phyloP scores from a whole-genome alignment of 2,888 invertebrate species.

The Esperia sulphurella region DNA sequence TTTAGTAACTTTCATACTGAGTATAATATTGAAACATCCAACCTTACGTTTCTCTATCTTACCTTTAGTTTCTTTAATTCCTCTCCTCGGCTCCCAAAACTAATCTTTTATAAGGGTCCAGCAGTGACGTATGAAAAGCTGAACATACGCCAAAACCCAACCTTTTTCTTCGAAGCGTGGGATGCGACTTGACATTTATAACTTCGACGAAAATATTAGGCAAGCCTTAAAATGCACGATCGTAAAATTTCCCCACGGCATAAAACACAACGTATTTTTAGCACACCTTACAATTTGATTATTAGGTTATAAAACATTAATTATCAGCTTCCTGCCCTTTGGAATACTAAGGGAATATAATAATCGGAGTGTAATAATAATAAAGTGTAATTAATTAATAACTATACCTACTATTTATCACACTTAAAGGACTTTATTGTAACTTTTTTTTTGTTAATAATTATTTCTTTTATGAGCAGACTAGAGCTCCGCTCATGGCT shows the following conservation, averaged over 20 bases:
- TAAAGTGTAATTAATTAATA: neutral
- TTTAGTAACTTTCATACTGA: too few species aligned
- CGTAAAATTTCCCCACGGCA: slow-evolving; percentile 7
- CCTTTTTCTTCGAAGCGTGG: neutral
- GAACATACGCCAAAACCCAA: neutral
- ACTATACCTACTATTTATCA: neutral
- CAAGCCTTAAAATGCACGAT: slow-evolving; percentile 1
- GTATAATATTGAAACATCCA: too few species aligned
- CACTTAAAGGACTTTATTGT: neutral
- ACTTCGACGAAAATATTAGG: slow-evolving; percentile 4
- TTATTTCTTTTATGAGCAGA: too few species aligned
- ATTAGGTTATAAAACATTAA: slow-evolving; percentile 9
- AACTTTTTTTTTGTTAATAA: neutral
- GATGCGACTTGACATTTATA: neutral
- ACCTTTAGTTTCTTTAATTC: too few species aligned
- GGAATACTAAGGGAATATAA: neutral
- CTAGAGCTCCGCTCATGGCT: too few species aligned
- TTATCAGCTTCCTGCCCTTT: slow-evolving; percentile 1
- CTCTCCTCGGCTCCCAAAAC: too few species aligned
- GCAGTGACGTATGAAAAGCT: neutral
- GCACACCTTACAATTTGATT: slow-evolving; percentile 3
- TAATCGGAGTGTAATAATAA: neutral
- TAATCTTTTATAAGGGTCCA: too few species aligned
- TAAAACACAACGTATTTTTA: slow-evolving; percentile 5
- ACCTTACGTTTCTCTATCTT: too few species aligned